Evolutionary conservation across 2,888 invertebrate species (phyloP).

Genomic region (Rhodophaea formosa): DNA sequence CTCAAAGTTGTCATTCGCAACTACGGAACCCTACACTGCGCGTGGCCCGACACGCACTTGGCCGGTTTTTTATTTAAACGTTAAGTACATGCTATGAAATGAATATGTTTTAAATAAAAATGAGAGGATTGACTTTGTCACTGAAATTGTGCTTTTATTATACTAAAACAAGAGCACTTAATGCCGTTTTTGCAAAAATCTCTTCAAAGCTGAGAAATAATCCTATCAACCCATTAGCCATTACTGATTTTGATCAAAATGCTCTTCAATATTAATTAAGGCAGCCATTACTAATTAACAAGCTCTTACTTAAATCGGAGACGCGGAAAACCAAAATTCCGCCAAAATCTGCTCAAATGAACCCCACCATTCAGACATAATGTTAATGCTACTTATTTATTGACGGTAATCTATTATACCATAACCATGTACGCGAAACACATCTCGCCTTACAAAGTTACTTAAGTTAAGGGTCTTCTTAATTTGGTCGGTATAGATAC

Average conservation of each 20-base stretch:
- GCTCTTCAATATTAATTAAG: constrained; percentile 27
- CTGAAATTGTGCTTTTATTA: too few relatives aligned
- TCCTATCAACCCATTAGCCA: neutral
- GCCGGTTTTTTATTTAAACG: neutral
- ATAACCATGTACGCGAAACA: constrained; percentile 37
- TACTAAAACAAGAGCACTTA: too few relatives aligned
- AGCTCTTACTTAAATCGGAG: constrained; percentile 41
- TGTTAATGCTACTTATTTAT: constrained; percentile 69
- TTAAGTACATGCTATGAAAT: too few relatives aligned
- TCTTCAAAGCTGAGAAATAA: neutral
- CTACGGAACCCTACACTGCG: too few relatives aligned
- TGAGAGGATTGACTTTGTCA: too few relatives aligned
- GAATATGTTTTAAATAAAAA: too few relatives aligned
- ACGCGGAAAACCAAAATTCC: constrained; percentile 47
- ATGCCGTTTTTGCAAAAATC: too few relatives aligned
- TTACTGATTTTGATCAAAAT: neutral
- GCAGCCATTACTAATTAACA: constrained; percentile 53
- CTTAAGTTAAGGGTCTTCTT: constrained; percentile 31
- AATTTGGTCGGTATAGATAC: constrained; percentile 11
- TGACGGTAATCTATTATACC: constrained; percentile 64
- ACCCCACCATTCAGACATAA: constrained; percentile 55
- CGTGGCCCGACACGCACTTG: too few relatives aligned
- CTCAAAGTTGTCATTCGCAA: too few relatives aligned
- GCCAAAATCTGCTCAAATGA: constrained; percentile 65
- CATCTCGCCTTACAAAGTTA: constrained; percentile 15